phyloP scores from a whole-genome alignment of 23 tunicate genomes.

The Trididemnum nubilum region DNA sequence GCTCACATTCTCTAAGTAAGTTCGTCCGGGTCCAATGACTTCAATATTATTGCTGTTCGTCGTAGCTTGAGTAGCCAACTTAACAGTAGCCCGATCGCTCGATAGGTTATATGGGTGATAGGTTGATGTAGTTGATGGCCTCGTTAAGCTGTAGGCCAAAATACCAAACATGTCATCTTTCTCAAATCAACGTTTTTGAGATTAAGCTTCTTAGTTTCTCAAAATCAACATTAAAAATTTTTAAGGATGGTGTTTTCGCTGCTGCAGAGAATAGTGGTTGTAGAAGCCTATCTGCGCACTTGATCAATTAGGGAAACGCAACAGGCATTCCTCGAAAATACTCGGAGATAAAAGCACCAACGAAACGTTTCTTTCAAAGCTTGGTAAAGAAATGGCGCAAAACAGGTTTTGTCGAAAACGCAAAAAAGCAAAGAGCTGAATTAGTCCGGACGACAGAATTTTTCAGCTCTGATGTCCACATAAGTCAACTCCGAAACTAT shows the following conservation, averaged over 20 bases:
- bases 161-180: too few relatives aligned
- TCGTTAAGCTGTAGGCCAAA: too few relatives aligned
- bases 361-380: slow-evolving; percentile 17
- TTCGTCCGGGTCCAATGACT: too few relatives aligned
- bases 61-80: too few relatives aligned
- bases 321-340: slow-evolving; percentile 23
- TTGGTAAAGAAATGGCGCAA: slow-evolving; percentile 12
- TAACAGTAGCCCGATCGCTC: too few relatives aligned
- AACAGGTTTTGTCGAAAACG: slow-evolving; percentile 7
- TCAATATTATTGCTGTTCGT: too few relatives aligned
- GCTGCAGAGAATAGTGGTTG: slow-evolving; percentile 18
- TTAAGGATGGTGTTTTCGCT: slow-evolving; percentile 9
- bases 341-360: slow-evolving; percentile 3
- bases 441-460: slow-evolving; percentile 12
- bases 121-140: too few relatives aligned
- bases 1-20: too few relatives aligned
- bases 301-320: slow-evolving; percentile 23
- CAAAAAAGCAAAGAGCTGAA: slow-evolving; percentile 15
- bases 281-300: slow-evolving; percentile 13
- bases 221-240: slow-evolving; percentile 1
- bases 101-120: too few relatives aligned
- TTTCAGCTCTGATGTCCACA: slow-evolving; percentile 13
- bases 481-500: slow-evolving; percentile 10
- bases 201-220: neutral
- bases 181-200: too few relatives aligned